Evolutionary conservation across 2,113 vertebrate species (phyloP).

Genomic region (Microtus pennsylvanicus): DNA sequence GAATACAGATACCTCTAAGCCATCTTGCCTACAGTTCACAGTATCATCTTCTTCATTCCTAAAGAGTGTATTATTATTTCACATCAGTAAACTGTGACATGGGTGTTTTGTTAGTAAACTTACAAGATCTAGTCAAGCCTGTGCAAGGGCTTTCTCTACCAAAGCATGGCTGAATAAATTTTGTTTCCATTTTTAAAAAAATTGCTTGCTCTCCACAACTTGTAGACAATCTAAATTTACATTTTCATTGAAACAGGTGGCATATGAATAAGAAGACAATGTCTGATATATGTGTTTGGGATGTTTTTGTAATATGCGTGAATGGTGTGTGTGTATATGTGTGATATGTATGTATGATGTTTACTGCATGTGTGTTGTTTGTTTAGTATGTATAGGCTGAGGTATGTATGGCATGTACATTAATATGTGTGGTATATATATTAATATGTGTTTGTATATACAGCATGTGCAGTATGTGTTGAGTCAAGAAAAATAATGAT

Average conservation of each 20-base stretch:
- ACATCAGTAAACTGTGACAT: background rate
- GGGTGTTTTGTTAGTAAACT: background rate
- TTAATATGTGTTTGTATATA: background rate
- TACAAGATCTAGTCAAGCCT: background rate
- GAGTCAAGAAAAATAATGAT: background rate
- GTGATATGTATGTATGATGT: background rate
- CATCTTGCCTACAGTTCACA: accelerated
- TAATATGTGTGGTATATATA: background rate
- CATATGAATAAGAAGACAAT: background rate
- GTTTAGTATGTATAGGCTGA: too few relatives aligned
- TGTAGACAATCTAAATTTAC: background rate
- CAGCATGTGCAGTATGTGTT: background rate
- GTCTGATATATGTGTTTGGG: background rate
- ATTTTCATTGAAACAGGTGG: background rate
- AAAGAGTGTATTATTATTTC: background rate
- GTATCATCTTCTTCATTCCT: too few relatives aligned
- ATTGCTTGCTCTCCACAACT: background rate
- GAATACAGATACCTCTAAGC: background rate
- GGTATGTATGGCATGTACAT: too few relatives aligned
- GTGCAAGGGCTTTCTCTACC: background rate
- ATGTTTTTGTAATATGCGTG: background rate
- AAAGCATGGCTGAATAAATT: background rate
- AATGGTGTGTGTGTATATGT: background rate
- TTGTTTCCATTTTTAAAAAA: background rate
- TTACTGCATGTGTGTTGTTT: too few relatives aligned